Evolutionary conservation across 2,113 vertebrate genomes (phyloP).

Genomic region (Scolopax mira): DNA sequence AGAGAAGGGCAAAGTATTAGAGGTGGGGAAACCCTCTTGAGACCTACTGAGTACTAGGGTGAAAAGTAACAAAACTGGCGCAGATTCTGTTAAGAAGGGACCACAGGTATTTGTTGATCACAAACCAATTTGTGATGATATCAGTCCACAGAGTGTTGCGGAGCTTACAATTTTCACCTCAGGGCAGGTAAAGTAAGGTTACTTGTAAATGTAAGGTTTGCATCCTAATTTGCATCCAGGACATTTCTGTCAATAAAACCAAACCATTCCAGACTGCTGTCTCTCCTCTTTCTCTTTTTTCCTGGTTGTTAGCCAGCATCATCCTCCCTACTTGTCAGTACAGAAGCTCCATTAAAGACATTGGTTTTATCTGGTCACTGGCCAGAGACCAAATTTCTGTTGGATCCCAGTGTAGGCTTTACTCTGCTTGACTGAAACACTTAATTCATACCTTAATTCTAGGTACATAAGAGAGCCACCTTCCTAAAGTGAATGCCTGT

Average conservation of each 20-base stretch:
- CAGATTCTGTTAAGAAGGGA: not conserved
- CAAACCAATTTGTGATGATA: not conserved
- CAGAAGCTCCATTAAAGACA: not conserved
- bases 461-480: not conserved
- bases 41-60: not conserved
- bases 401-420: not conserved
- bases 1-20: not conserved
- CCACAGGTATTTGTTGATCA: not conserved
- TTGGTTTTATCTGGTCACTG: not conserved
- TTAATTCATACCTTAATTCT: not conserved
- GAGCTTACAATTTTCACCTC: not conserved
- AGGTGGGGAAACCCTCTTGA: not conserved
- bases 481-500: not conserved
- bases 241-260: not conserved
- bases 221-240: not conserved
- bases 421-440: not conserved
- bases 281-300: not conserved
- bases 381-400: not conserved
- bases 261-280: not conserved
- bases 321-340: not conserved
- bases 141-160: accelerated
- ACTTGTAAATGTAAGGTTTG: not conserved
- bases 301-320: not conserved
- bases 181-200: not conserved
- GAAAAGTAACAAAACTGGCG: not conserved